A percentile compares a stretch with the other conserved stretches of the same genome.
Evolutionary conservation across 2,888 invertebrate genomes (phyloP).

Genomic region (Synergus umbraculus): DNA sequence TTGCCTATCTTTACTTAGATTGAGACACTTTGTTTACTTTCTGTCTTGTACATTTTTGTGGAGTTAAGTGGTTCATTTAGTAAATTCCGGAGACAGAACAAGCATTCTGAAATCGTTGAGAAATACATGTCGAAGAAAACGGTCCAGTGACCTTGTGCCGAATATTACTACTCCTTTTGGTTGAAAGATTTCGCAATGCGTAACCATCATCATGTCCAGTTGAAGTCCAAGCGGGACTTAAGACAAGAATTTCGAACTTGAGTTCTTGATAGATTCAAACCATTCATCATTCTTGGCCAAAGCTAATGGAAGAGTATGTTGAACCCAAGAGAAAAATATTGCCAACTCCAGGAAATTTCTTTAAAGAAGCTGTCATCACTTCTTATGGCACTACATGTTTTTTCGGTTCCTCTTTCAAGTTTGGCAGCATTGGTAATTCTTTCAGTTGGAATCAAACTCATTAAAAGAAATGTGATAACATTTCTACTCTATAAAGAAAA

Average conservation of each 20-base stretch:
- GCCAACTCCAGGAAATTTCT: neutral
- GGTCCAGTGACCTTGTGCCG: slow-evolving; percentile 70
- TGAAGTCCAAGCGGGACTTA: slow-evolving; percentile 8
- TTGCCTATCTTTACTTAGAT: slow-evolving; percentile 21
- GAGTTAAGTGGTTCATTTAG: slow-evolving; percentile 6
- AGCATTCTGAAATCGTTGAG: slow-evolving; percentile 53
- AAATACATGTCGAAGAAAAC: slow-evolving; percentile 55
- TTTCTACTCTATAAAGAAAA: neutral
- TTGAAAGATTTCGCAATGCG: slow-evolving; percentile 6
- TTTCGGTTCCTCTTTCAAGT: too few relatives aligned
- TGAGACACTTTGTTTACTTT: slow-evolving; percentile 9
- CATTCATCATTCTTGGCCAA: neutral
- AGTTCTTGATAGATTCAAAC: neutral
- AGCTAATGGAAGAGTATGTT: neutral
- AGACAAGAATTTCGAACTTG: slow-evolving; percentile 14
- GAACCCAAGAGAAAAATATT: neutral
- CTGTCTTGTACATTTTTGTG: neutral
- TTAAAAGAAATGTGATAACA: neutral
- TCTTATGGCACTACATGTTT: neutral
- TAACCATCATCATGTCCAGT: neutral
- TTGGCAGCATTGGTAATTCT: neutral
- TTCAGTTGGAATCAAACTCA: neutral
- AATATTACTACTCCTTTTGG: slow-evolving; percentile 61
- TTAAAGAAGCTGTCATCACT: neutral
- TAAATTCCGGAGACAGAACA: slow-evolving; percentile 13